phyloP scores from a whole-genome alignment of 1,140 invertebrate genomes.

The Anthonomus grandis region DNA sequence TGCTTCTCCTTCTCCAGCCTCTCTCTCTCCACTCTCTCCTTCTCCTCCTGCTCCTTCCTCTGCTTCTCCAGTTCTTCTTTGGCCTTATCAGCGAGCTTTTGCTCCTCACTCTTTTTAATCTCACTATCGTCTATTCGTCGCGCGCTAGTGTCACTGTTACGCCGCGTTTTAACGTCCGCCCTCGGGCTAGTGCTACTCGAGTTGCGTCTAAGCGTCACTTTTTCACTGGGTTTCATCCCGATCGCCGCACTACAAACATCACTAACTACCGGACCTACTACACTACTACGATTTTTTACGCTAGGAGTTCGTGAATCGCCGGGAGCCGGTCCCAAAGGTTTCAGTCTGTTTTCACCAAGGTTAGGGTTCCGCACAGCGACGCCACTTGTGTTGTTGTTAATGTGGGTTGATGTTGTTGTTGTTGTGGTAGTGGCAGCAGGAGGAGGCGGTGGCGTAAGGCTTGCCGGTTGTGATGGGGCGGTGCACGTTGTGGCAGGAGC shows the following conservation, averaged over 20 bases:
- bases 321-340: constrained; percentile 43
- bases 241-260: constrained; percentile 20
- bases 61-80: constrained; percentile 53
- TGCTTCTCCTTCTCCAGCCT: constrained; percentile 51
- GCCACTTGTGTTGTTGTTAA: too few relatives aligned
- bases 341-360: constrained; percentile 46
- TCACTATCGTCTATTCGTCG: constrained; percentile 40
- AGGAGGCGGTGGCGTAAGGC: constrained; percentile 2
- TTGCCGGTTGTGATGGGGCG: constrained; percentile 6
- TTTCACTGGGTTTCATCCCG: constrained; percentile 32
- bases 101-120: constrained; percentile 43
- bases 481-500: constrained; percentile 17
- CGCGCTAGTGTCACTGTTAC: constrained; percentile 45
- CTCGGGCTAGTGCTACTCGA: constrained; percentile 38
- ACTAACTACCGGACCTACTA: constrained; percentile 27
- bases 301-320: constrained; percentile 50
- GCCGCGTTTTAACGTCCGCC: constrained; percentile 43
- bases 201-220: constrained; percentile 35
- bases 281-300: constrained; percentile 47
- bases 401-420: too few relatives aligned
- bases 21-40: constrained; percentile 45
- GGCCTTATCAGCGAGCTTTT: constrained; percentile 46
- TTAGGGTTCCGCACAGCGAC: constrained; percentile 29
- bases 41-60: constrained; percentile 44
- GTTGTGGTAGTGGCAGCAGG: constrained; percentile 26